Conservation (phyloP, 2,888 invertebrate species). For the Heliconius charithonia region DNA sequence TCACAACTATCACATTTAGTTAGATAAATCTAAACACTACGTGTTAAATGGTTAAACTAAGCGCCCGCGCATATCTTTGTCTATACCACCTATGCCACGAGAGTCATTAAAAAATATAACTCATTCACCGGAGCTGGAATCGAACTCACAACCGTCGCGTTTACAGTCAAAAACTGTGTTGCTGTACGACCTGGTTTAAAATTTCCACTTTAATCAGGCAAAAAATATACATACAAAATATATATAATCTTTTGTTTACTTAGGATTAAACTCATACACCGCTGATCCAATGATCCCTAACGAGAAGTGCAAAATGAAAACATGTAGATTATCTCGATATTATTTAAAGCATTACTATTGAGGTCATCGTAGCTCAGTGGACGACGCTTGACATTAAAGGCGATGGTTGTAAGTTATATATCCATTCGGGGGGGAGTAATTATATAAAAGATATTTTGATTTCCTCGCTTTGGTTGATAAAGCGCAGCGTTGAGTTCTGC, state of each 20-base stretch:
- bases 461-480: background rate
- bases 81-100: background rate
- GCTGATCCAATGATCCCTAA: conserved; percentile 18
- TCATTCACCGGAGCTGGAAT: background rate
- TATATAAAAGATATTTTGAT: background rate
- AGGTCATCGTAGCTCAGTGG: background rate
- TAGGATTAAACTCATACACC: background rate
- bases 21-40: too few species aligned
- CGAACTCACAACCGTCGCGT: background rate
- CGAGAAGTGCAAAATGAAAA: conserved; percentile 8
- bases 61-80: background rate
- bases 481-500: background rate
- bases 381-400: background rate
- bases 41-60: too few species aligned
- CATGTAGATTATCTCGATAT: conserved; percentile 1
- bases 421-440: background rate
- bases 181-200: background rate
- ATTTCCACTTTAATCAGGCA: background rate
- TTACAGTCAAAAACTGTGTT: background rate
- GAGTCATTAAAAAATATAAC: background rate
- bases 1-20: too few species aligned
- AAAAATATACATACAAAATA: background rate
- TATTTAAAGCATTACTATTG: background rate
- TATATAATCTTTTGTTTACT: conserved; percentile 12
- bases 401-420: background rate